These are phyloP conservation scores for Catharus ustulatus DNA, from an alignment of 2,797 vertebrate species.

Conservation along the genomic window DNA sequence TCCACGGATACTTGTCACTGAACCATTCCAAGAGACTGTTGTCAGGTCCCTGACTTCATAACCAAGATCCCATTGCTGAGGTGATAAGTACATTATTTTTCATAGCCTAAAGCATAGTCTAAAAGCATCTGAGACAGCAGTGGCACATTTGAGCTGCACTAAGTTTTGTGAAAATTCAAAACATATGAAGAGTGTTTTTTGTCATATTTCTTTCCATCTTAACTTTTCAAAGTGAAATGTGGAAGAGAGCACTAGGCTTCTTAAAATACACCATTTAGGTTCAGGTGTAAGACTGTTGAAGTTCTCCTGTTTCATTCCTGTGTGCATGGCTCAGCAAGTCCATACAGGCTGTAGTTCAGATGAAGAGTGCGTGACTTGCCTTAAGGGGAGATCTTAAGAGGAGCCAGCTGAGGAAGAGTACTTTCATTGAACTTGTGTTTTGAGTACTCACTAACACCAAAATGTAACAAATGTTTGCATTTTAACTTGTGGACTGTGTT, in stretches of 20 bases:
- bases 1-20: background rate
- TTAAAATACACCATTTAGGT: background rate
- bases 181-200: rapidly evolving
- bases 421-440: background rate
- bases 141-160: background rate
- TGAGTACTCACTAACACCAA: background rate
- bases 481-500: background rate
- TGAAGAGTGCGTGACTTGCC: background rate
- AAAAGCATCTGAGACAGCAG: background rate
- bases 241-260: background rate
- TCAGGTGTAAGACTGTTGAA: background rate
- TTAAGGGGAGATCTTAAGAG: background rate
- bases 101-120: background rate
- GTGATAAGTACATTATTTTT: background rate
- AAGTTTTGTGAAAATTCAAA: background rate
- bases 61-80: background rate
- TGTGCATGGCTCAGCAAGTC: background rate
- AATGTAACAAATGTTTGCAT: background rate
- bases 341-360: background rate
- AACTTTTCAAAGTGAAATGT: background rate
- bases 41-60: background rate
- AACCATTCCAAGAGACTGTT: background rate
- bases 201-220: background rate
- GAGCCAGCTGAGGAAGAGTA: background rate
- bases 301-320: background rate